Base-by-base conservation (phyloP, 2,888 invertebrate species). In the Microdon myrmicae region DNA sequence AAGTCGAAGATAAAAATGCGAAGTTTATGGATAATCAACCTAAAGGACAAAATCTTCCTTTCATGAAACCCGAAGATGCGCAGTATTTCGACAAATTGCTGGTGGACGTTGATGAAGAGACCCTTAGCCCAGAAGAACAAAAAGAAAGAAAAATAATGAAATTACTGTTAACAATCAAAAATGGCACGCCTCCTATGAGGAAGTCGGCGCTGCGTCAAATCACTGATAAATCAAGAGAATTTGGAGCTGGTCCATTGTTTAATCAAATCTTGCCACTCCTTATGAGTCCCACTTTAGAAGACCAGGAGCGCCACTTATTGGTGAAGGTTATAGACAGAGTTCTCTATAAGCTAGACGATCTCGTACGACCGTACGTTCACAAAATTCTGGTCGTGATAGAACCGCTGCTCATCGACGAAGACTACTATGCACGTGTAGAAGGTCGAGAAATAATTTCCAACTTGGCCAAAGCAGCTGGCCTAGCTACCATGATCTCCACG, bases 131-230 rank as follows among this genome's bases (percentile, higher is more conserved):
- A 0, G 98, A 99, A 73, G 99, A 99, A 78, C 90, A 94, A 69
- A 98, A 97, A 77, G 99, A 99, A 79, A 84, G 99, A 31, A 98
- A 98, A 82, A 99, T 99, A 38, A 99, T 99, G 99, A 97, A 96
- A 76, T 83, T 99, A 6, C 79, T 99, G 70, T 82, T 99, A 49
- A 99, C 99, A 80, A 99, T 99, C 59, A 99, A 99, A 83, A 99
- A 99, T 74, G 99, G 99, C 13, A 98, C 99, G 0, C 99, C 99
- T 8, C 99, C 98, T 0, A 98, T 99, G 97, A 86, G 99, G 68
- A 99, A 99, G 82, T 94, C 97, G 1, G 97, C 98, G 0, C 81
- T 98, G 19, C 85, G 98, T 55, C 97, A 98, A 80, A 98, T 99
- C 69, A 99, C 99, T 0, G 98, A 99, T 78, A 99, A 99, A 73